phyloP scores from a whole-genome alignment of 1,140 invertebrate genomes.

The Rhagoletis pomonella region DNA sequence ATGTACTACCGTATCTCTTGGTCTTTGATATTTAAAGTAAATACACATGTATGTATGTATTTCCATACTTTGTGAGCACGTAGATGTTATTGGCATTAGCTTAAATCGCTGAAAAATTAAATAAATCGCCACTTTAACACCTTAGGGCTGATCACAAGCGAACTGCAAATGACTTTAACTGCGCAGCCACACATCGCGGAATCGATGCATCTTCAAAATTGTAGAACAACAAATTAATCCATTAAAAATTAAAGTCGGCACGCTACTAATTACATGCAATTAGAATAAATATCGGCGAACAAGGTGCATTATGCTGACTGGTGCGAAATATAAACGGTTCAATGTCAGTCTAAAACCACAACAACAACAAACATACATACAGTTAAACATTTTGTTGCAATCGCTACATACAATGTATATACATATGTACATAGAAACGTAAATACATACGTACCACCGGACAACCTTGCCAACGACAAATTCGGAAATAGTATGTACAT shows the following conservation, averaged over 20 bases:
- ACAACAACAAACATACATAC: not conserved
- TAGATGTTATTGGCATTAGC: not conserved
- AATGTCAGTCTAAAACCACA: conserved; percentile 25
- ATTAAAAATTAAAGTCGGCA: not conserved
- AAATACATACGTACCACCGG: not conserved
- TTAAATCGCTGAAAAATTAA: not conserved
- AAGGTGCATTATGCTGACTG: not conserved
- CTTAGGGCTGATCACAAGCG: not conserved
- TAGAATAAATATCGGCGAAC: not conserved
- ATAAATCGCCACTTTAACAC: conserved; percentile 26
- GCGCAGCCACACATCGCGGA: not conserved
- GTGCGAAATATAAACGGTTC: not conserved
- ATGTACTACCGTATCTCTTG: too few species aligned
- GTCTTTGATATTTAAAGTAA: not conserved
- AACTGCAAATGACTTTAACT: not conserved
- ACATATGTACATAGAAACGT: not conserved
- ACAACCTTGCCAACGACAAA: conserved; percentile 42
- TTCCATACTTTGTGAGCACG: not conserved
- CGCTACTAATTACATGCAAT: not conserved
- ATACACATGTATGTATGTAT: not conserved
- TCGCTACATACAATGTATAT: not conserved
- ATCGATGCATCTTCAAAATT: not conserved
- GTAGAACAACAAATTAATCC: conserved; percentile 32
- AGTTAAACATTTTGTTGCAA: not conserved
- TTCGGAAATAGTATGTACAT: conserved; percentile 6